A percentile compares a stretch with the other conserved stretches of the same genome.
These are phyloP conservation scores for Dendrophyllia cribrosa DNA, from an alignment of 64 coral and sea anemone species.

Conservation along the genomic window DNA sequence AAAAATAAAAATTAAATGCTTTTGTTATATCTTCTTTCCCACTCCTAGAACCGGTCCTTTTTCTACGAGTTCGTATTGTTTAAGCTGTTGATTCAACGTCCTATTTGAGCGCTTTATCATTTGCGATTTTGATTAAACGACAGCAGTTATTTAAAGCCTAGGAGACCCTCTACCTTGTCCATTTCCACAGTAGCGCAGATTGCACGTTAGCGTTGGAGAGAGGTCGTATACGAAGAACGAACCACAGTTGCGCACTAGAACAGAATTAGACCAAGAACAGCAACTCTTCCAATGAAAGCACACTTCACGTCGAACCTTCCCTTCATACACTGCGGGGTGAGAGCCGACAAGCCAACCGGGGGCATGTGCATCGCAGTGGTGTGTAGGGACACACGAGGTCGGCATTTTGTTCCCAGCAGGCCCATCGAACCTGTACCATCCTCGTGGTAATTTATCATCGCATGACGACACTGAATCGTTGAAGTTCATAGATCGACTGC, in stretches of 20 bases:
- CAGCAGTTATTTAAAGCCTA: not conserved
- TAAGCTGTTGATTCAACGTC: too few species aligned
- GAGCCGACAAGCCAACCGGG: slow-evolving; percentile 19
- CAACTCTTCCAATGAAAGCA: slow-evolving; percentile 23
- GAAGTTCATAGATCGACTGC: not conserved
- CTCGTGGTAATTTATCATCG: not conserved
- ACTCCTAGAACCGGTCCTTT: too few species aligned
- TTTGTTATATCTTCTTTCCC: too few species aligned
- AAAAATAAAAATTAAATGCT: too few species aligned
- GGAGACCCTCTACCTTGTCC: not conserved
- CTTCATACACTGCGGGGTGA: slow-evolving; percentile 16
- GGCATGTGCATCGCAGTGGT: not conserved
- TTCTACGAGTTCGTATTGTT: too few species aligned
- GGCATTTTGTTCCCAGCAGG: slow-evolving; percentile 11
- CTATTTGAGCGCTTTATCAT: too few species aligned
- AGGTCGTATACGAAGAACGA: not conserved
- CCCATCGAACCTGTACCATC: slow-evolving; percentile 41
- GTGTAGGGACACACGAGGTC: not conserved
- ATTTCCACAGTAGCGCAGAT: slow-evolving; percentile 10
- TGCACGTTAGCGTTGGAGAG: not conserved
- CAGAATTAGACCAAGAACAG: slow-evolving; percentile 12
- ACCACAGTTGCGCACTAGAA: slow-evolving; percentile 10
- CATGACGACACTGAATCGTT: not conserved
- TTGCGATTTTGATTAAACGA: too few species aligned
- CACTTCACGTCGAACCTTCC: not conserved